phyloP scores from a whole-genome alignment of 1,140 invertebrate species.

The Ctenoplectra terminalis region DNA sequence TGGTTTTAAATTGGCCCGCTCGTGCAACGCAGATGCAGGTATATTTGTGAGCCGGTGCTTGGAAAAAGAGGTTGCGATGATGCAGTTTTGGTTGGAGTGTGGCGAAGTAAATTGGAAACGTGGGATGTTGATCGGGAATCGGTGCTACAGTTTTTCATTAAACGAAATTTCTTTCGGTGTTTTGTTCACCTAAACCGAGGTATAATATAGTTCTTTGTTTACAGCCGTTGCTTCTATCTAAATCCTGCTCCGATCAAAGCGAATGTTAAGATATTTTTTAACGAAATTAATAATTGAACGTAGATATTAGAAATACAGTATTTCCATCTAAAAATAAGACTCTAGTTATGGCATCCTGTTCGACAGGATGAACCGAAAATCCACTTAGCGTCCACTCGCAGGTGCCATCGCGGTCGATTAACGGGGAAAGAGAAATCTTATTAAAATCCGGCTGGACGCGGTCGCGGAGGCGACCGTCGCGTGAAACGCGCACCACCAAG shows the following conservation, averaged over 20 bases:
- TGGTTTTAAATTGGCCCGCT: neutral
- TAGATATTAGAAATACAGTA: neutral
- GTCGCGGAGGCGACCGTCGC: neutral
- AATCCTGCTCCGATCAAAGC: no score
- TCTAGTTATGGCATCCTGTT: neutral
- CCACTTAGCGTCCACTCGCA: conserved; percentile 41
- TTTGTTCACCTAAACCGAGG: no score
- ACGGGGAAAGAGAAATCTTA: conserved; percentile 68
- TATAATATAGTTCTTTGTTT: no score
- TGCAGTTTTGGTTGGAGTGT: neutral
- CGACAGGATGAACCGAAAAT: neutral
- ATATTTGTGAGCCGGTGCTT: neutral
- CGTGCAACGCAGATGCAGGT: neutral
- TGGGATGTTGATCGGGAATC: neutral
- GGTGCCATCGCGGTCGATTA: conserved; percentile 63
- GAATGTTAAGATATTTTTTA: no score
- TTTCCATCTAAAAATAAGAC: neutral
- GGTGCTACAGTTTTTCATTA: no score
- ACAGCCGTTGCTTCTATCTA: no score
- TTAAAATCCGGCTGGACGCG: conserved; percentile 62
- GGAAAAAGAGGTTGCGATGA: no score
- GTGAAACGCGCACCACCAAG: conserved; percentile 4
- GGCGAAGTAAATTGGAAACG: no score
- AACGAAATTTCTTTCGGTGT: no score
- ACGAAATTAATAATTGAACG: no score